A percentile compares a stretch with the other conserved stretches of the same genome.
Evolutionary conservation across 2,113 vertebrate species (phyloP).

Genomic region (Solea solea): DNA sequence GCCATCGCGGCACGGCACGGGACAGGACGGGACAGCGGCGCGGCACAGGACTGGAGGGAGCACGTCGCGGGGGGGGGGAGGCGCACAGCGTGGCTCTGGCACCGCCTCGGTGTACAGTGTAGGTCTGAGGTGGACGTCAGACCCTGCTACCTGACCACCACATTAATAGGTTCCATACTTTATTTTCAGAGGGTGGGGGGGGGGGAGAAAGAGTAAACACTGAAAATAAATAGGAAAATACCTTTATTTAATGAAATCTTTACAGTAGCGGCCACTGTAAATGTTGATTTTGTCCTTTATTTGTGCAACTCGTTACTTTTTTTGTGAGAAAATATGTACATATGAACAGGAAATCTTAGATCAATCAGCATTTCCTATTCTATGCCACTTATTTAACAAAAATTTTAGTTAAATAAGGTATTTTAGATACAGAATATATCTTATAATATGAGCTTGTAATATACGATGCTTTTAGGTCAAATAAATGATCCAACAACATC

Average conservation of each 20-base stretch:
- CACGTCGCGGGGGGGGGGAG: constrained; percentile 7
- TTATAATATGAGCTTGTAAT: too few relatives aligned
- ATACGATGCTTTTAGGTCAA: too few relatives aligned
- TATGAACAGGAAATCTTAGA: too few relatives aligned
- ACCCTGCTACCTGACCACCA: constrained; percentile 40
- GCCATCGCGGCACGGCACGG: constrained; percentile 61
- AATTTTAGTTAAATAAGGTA: too few relatives aligned
- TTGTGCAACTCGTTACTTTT: background rate
- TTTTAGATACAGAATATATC: too few relatives aligned
- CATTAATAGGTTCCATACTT: constrained; percentile 61
- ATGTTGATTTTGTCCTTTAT: background rate
- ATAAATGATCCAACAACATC: too few relatives aligned
- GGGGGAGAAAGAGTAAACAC: constrained; percentile 46
- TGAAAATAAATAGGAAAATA: constrained; percentile 57
- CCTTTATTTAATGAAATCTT: constrained; percentile 24
- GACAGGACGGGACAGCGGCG: background rate
- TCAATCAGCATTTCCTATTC: too few relatives aligned
- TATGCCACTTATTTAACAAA: too few relatives aligned
- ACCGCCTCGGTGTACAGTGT: constrained; percentile 58
- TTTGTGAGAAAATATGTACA: too few relatives aligned
- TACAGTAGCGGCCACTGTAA: constrained; percentile 1
- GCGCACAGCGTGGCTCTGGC: constrained; percentile 47
- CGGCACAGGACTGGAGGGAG: constrained; percentile 4
- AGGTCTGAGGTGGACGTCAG: constrained; percentile 58
- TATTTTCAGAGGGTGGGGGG: constrained; percentile 45